Percentiles rank a stretch among this genome's conserved stretches.
Evolutionary conservation across 2,888 invertebrate species (phyloP).

Genomic region (Apodemia zela): DNA sequence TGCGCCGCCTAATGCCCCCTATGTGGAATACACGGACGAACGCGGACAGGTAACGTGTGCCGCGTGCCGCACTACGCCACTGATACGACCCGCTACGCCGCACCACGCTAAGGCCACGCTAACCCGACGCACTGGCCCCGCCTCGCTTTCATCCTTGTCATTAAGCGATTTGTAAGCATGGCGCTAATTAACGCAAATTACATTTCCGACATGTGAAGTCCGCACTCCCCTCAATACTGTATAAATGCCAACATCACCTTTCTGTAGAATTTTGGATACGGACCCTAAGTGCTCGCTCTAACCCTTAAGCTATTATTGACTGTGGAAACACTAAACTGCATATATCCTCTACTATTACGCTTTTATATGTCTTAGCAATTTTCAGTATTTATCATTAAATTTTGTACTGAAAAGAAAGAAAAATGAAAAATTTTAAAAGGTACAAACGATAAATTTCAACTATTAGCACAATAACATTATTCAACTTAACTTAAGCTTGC

Average conservation of each 20-base stretch:
- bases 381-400: conserved; percentile 23
- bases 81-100: conserved; percentile 25
- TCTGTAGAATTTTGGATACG: conserved; percentile 24
- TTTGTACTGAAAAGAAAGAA: conserved; percentile 10
- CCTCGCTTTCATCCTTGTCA: conserved; percentile 25
- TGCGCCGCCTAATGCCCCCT: conserved; percentile 94
- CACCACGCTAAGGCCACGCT: conserved; percentile 19
- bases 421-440: conserved; percentile 1
- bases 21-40: conserved; percentile 97
- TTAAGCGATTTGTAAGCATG: conserved; percentile 37
- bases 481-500: conserved; percentile 44
- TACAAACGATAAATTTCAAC: conserved; percentile 19
- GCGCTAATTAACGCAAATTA: conserved; percentile 44
- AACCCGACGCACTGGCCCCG: conserved; percentile 28
- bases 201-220: conserved; percentile 20
- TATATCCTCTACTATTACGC: conserved; percentile 48
- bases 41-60: conserved; percentile 93
- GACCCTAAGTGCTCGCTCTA: conserved; percentile 37
- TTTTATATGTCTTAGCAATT: conserved; percentile 26
- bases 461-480: conserved; percentile 20
- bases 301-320: conserved; percentile 30
- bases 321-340: conserved; percentile 38
- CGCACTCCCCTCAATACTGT: conserved; percentile 22
- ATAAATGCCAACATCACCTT: conserved; percentile 17
- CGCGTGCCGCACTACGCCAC: conserved; percentile 51